These are phyloP conservation scores for Spongilla lacustris DNA, from an alignment of 37 sponge, comb jelly and placozoan species.

Conservation along the genomic window DNA sequence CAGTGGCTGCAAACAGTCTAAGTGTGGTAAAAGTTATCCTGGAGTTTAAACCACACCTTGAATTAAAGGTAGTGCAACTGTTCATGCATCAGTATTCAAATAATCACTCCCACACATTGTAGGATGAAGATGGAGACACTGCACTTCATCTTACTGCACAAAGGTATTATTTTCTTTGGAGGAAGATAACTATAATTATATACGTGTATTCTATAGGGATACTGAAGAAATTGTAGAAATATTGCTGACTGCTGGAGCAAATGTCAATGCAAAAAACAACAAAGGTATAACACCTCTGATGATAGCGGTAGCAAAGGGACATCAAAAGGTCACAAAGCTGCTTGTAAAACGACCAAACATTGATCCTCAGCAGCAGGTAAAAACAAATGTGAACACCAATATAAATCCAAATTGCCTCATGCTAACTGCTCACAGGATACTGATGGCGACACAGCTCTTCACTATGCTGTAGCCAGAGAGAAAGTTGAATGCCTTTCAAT, in stretches of 20 bases:
- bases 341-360: neutral
- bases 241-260: constrained; percentile 3
- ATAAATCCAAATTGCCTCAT: neutral
- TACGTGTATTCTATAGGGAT: neutral
- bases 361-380: neutral
- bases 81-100: neutral
- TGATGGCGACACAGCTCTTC: constrained; percentile 32
- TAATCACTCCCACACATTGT: neutral
- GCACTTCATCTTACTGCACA: neutral
- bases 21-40: neutral
- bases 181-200: no score
- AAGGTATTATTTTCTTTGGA: neutral
- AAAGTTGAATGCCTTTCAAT: neutral
- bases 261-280: neutral
- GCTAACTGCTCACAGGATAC: neutral
- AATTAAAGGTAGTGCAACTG: neutral
- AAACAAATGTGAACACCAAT: neutral
- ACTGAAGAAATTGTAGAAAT: neutral
- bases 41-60: neutral
- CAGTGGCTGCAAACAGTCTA: neutral
- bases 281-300: neutral
- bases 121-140: neutral
- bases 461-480: neutral
- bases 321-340: neutral
- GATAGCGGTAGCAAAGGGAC: constrained; percentile 6